Base-by-base conservation (phyloP, 2,888 invertebrate species). In the Epirrhoe alternata region DNA sequence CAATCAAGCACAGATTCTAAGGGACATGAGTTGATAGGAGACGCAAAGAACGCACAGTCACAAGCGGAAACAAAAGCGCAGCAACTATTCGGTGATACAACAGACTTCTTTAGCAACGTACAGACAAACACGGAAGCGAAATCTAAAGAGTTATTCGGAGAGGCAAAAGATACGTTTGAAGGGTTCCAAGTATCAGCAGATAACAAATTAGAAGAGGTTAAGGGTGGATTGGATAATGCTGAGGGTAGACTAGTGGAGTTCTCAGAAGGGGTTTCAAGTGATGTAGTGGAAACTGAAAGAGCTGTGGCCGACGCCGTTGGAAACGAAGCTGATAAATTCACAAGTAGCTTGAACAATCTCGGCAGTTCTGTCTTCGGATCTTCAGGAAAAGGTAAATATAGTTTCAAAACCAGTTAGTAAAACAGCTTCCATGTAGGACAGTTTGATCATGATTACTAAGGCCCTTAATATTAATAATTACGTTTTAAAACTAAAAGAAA, bases 321-420 rank as follows among this genome's bases (percentile, higher is more conserved):
- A 1, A 84, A 79, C 31, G 93, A 92, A 75, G 83, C 89, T 0
- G 92, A 94, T 68, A 86, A 83, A 24, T 89, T 94, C 65, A 88
- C 93, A 0, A 92, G 85, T 82, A 90, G 80, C 77, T 83, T 93
- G 65, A 92, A 92, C 70, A 88, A 92, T 81, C 85, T 92, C 80
- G 92, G 92, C 72, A 92, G 86, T 77, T 88, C 90, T 4, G 88
- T 92, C 54, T 91, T 92, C 76, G 91, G 92, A 74, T 86, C 87
- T 78, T 90, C 92, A 73, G 92, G 92, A 63, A 93, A 92, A 91
- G 93, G 93, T 93, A 45, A n/a, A n/a, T n/a, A n/a, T n/a, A n/a
- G n/a, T n/a, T n/a, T n/a, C n/a, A n/a, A n/a, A n/a, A n/a, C n/a
- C n/a, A n/a, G n/a, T n/a, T n/a, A n/a, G n/a, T n/a, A n/a, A n/a